phyloP scores from a whole-genome alignment of 2,888 invertebrate species.

The Emmelina monodactyla region DNA sequence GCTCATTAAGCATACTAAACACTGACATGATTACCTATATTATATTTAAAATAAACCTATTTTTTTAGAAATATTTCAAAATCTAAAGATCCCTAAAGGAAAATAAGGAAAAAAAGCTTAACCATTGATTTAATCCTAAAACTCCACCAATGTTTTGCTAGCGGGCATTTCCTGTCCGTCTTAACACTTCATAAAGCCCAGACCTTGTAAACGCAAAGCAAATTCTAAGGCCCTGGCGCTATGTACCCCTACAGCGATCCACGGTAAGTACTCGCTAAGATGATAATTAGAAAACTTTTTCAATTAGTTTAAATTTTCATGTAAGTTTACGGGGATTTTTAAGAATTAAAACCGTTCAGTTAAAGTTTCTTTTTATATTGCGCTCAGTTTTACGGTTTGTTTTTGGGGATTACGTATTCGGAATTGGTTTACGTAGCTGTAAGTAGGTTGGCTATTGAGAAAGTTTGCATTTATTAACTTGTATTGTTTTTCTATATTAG shows the following conservation, averaged over 20 bases:
- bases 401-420: neutral
- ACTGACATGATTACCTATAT: too few species aligned
- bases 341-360: conserved; percentile 38
- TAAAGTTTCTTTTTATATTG: neutral
- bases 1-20: too few species aligned
- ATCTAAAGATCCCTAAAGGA: too few species aligned
- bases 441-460: neutral
- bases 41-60: too few species aligned
- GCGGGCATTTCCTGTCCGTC: too few species aligned
- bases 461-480: neutral
- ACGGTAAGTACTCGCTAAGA: conserved; percentile 60
- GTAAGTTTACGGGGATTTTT: conserved; percentile 52
- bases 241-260: conserved; percentile 63
- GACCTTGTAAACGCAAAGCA: too few species aligned
- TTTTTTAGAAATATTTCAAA: too few species aligned
- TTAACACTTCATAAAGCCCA: too few species aligned
- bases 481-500: too few species aligned
- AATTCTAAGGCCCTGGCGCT: conserved; percentile 61
- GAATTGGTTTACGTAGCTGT: neutral
- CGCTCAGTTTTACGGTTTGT: neutral
- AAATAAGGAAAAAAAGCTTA: too few species aligned
- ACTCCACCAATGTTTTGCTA: too few species aligned
- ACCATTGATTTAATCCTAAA: too few species aligned
- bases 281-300: conserved; percentile 66
- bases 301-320: conserved; percentile 61